These are phyloP conservation scores for Tetramorium parvispinum DNA, from an alignment of 1,140 invertebrate species.

Conservation along the genomic window DNA sequence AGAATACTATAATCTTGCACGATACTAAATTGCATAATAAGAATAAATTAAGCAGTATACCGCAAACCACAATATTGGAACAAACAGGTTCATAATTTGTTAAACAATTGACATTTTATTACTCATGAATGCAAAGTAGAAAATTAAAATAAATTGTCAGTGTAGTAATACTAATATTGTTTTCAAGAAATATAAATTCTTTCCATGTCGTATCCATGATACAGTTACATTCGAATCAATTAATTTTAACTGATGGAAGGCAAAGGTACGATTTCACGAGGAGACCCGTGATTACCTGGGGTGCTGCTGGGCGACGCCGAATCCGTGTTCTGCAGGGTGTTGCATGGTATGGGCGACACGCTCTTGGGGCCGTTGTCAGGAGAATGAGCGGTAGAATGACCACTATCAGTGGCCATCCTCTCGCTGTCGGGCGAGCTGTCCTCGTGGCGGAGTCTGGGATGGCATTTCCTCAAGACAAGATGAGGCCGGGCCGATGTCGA, in stretches of 20 bases:
- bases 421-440: conserved; percentile 95
- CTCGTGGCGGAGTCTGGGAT: conserved; percentile 89
- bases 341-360: conserved; percentile 89
- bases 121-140: background rate
- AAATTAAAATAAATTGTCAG: background rate
- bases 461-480: conserved; percentile 91
- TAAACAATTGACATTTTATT: too few species aligned
- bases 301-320: conserved; percentile 82
- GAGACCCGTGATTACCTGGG: conserved; percentile 74
- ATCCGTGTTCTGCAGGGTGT: conserved; percentile 81
- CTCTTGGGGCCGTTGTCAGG: conserved; percentile 94
- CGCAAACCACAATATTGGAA: background rate
- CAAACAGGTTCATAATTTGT: background rate
- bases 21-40: background rate
- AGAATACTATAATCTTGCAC: background rate
- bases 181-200: background rate
- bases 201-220: too few species aligned
- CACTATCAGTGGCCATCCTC: conserved; percentile 93
- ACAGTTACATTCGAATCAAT: background rate
- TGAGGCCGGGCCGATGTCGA: conserved; percentile 83
- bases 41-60: background rate
- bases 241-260: background rate
- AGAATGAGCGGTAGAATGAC: conserved; percentile 95
- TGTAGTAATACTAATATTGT: background rate
- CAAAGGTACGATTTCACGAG: background rate